Evolutionary conservation across 1,140 invertebrate genomes (phyloP).

Genomic region (Pemphigus obesinymphae): DNA sequence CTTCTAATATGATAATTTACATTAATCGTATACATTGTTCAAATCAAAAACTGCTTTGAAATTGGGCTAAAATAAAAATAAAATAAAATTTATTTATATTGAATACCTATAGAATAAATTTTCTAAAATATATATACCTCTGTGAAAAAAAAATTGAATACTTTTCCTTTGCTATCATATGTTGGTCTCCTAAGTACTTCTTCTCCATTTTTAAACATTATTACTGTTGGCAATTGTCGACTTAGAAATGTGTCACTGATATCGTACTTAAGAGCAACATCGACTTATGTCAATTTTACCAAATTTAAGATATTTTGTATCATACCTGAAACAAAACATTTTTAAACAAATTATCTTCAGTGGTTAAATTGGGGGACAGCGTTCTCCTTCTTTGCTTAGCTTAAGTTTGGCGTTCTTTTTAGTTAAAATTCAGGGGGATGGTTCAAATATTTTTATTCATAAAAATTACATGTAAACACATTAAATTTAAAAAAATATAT

Average conservation of each 20-base stretch:
- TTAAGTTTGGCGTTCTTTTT: too few relatives aligned
- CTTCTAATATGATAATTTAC: too few relatives aligned
- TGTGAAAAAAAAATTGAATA: slow-evolving; percentile 72
- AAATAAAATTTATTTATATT: slow-evolving; percentile 30
- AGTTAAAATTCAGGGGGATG: too few relatives aligned
- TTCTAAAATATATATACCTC: slow-evolving; percentile 52
- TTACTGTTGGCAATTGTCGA: slow-evolving; percentile 86
- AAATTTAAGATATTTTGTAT: slow-evolving; percentile 85
- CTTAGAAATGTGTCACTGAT: slow-evolving; percentile 87
- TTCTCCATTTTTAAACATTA: slow-evolving; percentile 84
- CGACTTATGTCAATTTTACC: slow-evolving; percentile 93
- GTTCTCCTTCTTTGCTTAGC: too few relatives aligned
- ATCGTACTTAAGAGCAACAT: slow-evolving; percentile 72
- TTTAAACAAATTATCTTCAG: too few relatives aligned
- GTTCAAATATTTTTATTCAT: too few relatives aligned
- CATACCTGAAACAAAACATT: slow-evolving; percentile 55
- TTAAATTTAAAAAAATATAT: too few relatives aligned
- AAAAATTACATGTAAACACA: too few relatives aligned
- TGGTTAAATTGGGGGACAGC: too few relatives aligned
- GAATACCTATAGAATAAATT: neutral
- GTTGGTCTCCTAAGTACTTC: slow-evolving; percentile 77
- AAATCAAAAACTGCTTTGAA: slow-evolving; percentile 83
- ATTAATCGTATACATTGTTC: slow-evolving; percentile 78
- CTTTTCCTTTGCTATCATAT: slow-evolving; percentile 71
- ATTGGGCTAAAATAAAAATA: slow-evolving; percentile 76